Percentiles rank a stretch among this genome's conserved stretches.
phyloP scores from a whole-genome alignment of 2,797 vertebrate species.

The Amblyopsis hoosieri region DNA sequence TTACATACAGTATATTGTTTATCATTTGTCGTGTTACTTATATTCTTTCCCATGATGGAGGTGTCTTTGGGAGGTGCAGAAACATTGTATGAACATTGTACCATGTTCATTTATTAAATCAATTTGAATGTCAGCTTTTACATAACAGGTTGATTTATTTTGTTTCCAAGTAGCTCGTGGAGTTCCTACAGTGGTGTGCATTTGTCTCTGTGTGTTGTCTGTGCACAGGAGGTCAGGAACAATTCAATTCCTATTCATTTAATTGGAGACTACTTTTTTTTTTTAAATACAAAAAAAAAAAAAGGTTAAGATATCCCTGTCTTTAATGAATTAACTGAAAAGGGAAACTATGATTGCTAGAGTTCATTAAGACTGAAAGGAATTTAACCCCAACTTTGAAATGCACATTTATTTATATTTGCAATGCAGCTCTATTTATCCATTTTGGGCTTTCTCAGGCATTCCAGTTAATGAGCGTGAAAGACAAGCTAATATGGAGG shows the following conservation, averaged over 20 bases:
- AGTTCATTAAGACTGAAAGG: constrained; percentile 11
- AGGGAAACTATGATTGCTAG: constrained; percentile 11
- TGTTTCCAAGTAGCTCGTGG: neutral
- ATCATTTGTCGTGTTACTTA: neutral
- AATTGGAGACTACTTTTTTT: constrained; percentile 2
- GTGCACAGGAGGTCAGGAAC: neutral
- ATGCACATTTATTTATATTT: no score
- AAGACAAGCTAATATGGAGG: no score
- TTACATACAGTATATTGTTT: constrained; percentile 46
- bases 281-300: constrained; percentile 5
- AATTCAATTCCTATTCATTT: constrained; percentile 15
- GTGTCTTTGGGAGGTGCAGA: constrained; percentile 13
- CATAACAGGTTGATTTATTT: neutral
- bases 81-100: constrained; percentile 10
- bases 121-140: neutral
- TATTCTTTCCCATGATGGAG: constrained; percentile 9
- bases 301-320: constrained; percentile 5
- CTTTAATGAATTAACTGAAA: constrained; percentile 3
- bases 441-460: constrained; percentile 57
- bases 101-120: constrained; percentile 9
- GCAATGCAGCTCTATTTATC: constrained; percentile 13
- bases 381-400: constrained; percentile 9
- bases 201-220: constrained; percentile 2
- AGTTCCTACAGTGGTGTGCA: neutral
- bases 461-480: constrained; percentile 23